Evolutionary conservation across 2,797 vertebrate species (phyloP).

Genomic region (Sebastiscus tertius): DNA sequence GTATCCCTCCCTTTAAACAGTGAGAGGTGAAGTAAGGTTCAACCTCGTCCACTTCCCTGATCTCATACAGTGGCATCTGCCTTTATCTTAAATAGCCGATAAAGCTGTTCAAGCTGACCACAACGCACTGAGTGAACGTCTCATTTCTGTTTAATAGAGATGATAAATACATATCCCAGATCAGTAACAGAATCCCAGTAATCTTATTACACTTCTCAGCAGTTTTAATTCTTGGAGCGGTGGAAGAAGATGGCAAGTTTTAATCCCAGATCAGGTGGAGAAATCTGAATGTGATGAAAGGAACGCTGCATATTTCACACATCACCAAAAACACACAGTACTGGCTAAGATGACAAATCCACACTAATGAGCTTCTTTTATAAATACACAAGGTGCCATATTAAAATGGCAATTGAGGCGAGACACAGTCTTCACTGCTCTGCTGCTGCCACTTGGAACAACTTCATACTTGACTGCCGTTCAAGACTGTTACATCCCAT

Average conservation of each 20-base stretch:
- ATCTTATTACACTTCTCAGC: not conserved
- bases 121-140: not conserved
- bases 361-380: not conserved
- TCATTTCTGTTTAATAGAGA: not conserved
- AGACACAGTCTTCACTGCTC: not conserved
- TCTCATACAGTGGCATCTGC: not conserved
- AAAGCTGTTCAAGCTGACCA: not conserved
- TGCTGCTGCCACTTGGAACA: not conserved
- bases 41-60: not conserved
- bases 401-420: not conserved
- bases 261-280: conserved; percentile 13
- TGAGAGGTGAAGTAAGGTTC: conserved; percentile 5
- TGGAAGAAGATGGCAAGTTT: not conserved
- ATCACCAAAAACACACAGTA: not conserved
- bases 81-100: not conserved
- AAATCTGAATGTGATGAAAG: not conserved
- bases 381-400: not conserved
- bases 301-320: not conserved
- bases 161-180: not conserved
- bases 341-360: not conserved
- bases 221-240: conserved; percentile 12
- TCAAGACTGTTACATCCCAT: not conserved
- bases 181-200: not conserved
- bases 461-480: not conserved
- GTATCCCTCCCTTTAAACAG: not conserved